Percentiles rank a stretch among this genome's conserved stretches.
These are phyloP conservation scores for Notocelia uddmanniana DNA, from an alignment of 2,888 invertebrate species.

Conservation along the genomic window DNA sequence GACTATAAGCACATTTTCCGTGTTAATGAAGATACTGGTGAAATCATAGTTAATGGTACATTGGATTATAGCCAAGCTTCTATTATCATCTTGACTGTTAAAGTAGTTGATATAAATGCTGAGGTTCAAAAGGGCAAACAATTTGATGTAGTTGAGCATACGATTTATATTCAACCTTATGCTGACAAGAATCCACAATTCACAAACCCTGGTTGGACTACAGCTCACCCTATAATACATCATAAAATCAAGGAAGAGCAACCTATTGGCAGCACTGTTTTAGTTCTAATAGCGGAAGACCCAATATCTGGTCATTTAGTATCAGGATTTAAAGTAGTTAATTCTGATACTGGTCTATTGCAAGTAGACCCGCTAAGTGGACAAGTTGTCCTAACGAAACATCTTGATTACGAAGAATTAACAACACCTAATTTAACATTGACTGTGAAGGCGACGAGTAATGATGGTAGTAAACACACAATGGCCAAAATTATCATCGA, in stretches of 20 bases:
- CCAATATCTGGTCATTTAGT: conserved; percentile 88
- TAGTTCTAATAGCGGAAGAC: conserved; percentile 90
- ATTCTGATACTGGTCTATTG: conserved; percentile 83
- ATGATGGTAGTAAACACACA: conserved; percentile 85
- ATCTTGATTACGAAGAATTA: conserved; percentile 92
- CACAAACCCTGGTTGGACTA: conserved; percentile 90
- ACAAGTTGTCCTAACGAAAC: conserved; percentile 89
- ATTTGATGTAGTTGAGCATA: conserved; percentile 88
- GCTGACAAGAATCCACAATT: conserved; percentile 92
- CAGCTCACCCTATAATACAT: conserved; percentile 88
- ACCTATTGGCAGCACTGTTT: conserved; percentile 89
- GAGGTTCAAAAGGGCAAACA: conserved; percentile 88
- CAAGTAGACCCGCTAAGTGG: conserved; percentile 89
- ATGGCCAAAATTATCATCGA: conserved; percentile 89
- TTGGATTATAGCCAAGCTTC: conserved; percentile 91
- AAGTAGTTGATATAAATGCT: conserved; percentile 90
- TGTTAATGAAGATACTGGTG: conserved; percentile 89
- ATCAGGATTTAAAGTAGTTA: conserved; percentile 86
- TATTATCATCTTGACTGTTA: conserved; percentile 90
- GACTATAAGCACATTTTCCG: conserved; percentile 89
- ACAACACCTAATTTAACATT: conserved; percentile 85
- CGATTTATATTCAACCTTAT: conserved; percentile 91
- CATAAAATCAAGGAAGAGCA: conserved; percentile 91
- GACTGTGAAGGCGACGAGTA: conserved; percentile 85
- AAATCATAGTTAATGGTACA: conserved; percentile 88